These are phyloP conservation scores for Ardeotis arabs DNA, from an alignment of 2,113 vertebrate genomes.

Conservation along the genomic window DNA sequence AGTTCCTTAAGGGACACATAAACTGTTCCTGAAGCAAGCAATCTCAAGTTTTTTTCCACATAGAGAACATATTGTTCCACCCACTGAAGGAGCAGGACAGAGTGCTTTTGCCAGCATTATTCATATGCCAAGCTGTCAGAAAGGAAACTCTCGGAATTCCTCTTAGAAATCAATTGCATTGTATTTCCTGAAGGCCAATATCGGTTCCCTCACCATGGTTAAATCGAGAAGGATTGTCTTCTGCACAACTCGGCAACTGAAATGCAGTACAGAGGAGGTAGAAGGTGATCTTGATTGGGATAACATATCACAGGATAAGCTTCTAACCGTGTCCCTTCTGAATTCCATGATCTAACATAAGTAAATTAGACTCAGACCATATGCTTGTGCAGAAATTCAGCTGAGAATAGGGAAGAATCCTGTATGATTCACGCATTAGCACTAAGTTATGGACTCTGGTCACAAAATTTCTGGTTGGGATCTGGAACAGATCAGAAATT, in stretches of 20 bases:
- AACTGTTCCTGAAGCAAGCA: slow-evolving; percentile 15
- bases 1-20: slow-evolving; percentile 26
- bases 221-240: background rate
- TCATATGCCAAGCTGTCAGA: slow-evolving; percentile 42
- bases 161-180: slow-evolving; percentile 15
- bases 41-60: slow-evolving; percentile 4
- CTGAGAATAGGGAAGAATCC: background rate
- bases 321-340: background rate
- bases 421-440: background rate
- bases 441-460: background rate
- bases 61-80: slow-evolving; percentile 57
- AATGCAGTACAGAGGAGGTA: background rate
- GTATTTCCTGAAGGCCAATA: background rate
- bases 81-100: slow-evolving; percentile 11
- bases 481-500: slow-evolving; percentile 25
- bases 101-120: slow-evolving; percentile 52
- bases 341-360: background rate
- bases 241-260: background rate
- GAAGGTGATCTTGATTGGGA: background rate
- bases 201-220: background rate
- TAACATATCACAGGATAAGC: background rate
- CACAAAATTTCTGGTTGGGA: background rate
- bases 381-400: background rate
- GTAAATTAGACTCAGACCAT: background rate
- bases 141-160: slow-evolving; percentile 54